These are phyloP conservation scores for Campoletis raptor DNA, from an alignment of 2,888 invertebrate genomes.

Conservation along the genomic window DNA sequence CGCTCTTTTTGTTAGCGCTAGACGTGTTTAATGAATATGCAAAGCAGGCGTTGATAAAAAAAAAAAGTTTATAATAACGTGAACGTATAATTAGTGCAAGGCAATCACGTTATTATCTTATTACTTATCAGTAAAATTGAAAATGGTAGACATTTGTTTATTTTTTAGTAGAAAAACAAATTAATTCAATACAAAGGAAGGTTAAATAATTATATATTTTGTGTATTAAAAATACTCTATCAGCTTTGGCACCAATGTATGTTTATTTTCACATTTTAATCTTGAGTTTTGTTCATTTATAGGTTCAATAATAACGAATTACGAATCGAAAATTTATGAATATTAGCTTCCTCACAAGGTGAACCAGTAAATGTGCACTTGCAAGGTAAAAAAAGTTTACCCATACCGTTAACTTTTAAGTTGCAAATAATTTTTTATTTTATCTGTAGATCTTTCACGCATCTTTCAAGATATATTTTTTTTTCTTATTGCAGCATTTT, in stretches of 20 bases:
- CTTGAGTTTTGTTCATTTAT: neutral
- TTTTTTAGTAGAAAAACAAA: neutral
- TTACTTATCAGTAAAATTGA: neutral
- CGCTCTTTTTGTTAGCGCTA: neutral
- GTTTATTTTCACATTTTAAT: no score
- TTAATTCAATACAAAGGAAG: neutral
- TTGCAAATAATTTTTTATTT: neutral
- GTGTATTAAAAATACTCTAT: neutral
- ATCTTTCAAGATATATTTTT: neutral
- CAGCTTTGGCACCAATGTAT: no score
- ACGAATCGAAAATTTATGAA: neutral
- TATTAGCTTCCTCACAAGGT: neutral
- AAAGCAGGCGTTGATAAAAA: neutral
- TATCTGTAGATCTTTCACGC: neutral
- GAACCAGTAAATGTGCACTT: neutral
- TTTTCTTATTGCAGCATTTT: constrained; percentile 30
- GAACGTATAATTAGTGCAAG: neutral
- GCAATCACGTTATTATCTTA: neutral
- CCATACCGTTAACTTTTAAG: neutral
- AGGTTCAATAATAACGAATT: neutral
- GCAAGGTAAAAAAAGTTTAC: neutral
- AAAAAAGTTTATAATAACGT: neutral
- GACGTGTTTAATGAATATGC: neutral
- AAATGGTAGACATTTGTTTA: neutral
- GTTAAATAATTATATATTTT: neutral